Evolutionary conservation across 2,888 invertebrate genomes (phyloP).

Genomic region (Drosophila atripex): DNA sequence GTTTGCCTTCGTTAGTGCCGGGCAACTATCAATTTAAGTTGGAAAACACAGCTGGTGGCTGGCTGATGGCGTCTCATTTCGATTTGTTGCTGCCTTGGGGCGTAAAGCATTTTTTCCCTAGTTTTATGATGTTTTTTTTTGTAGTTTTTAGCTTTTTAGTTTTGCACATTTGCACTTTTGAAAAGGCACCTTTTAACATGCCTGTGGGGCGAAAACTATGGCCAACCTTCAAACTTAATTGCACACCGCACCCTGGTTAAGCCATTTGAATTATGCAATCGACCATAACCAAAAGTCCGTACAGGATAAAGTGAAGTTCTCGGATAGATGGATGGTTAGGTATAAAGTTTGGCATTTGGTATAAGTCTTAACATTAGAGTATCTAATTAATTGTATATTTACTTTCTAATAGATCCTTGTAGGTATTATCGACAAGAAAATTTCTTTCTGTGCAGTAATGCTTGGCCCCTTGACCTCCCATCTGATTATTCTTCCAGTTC

Average conservation of each 20-base stretch:
- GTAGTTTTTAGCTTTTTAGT: constrained; percentile 2
- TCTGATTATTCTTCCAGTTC: constrained; percentile 14
- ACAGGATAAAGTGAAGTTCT: background rate
- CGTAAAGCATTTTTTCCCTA: constrained; percentile 10
- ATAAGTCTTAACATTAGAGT: background rate
- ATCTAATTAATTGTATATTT: background rate
- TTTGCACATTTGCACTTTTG: constrained; percentile 34
- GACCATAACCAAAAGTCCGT: constrained; percentile 13
- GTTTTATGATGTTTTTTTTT: constrained; percentile 17
- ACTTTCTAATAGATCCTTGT: background rate
- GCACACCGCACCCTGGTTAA: constrained; percentile 64
- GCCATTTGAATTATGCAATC: constrained; percentile 74
- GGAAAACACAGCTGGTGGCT: constrained; percentile 48
- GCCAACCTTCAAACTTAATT: constrained; percentile 75
- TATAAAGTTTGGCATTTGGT: background rate
- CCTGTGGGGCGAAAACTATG: constrained; percentile 38
- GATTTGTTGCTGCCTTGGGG: constrained; percentile 59
- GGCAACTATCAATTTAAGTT: constrained; percentile 75
- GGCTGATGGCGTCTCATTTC: constrained; percentile 64
- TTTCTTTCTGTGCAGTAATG: background rate
- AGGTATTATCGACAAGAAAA: background rate
- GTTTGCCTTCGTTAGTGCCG: constrained; percentile 62
- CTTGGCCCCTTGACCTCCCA: background rate
- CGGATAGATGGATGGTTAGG: background rate
- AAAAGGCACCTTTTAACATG: constrained; percentile 51